phyloP scores from a whole-genome alignment of 2,113 vertebrate genomes.

The Ailuropoda melanoleuca region DNA sequence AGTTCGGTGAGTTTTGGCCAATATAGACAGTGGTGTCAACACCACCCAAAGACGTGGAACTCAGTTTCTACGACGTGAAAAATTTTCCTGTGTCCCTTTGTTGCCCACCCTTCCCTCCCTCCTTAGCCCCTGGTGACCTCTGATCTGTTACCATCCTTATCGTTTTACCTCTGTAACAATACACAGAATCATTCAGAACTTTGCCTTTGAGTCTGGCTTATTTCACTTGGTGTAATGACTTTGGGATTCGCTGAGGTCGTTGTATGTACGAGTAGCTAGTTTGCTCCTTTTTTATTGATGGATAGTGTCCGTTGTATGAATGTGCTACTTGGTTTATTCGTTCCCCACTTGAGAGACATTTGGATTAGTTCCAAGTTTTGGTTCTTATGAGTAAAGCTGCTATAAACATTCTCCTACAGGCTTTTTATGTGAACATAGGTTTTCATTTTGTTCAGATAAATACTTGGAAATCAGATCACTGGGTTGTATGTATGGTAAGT shows the following conservation, averaged over 20 bases:
- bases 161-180: not conserved
- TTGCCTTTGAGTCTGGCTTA: not conserved
- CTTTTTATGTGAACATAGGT: not conserved
- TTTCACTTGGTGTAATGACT: not conserved
- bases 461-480: not conserved
- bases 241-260: too few species aligned
- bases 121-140: not conserved
- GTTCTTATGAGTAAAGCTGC: not conserved
- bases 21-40: fast-evolving
- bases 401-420: not conserved
- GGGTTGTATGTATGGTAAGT: not conserved
- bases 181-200: not conserved
- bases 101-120: fast-evolving
- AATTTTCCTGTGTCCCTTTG: not conserved
- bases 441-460: not conserved
- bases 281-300: not conserved
- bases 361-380: not conserved
- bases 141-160: fast-evolving
- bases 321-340: not conserved
- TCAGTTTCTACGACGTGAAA: fast-evolving
- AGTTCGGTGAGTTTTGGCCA: not conserved
- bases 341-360: not conserved
- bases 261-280: too few species aligned
- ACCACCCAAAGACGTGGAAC: fast-evolving
- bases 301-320: not conserved